Base-by-base conservation (phyloP, 1,140 invertebrate genomes). In the Lutraria rhynchaena region DNA sequence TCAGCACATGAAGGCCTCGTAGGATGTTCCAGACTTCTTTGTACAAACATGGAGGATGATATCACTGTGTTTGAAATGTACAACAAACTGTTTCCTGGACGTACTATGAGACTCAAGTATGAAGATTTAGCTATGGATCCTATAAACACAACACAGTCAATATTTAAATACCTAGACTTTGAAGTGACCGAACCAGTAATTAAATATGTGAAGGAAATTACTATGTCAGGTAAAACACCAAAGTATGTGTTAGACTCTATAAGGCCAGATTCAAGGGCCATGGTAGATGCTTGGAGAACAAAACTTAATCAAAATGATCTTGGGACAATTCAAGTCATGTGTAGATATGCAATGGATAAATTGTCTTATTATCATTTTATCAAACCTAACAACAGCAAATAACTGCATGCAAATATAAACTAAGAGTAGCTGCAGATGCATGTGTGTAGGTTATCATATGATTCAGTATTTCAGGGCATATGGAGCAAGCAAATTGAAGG, bases 21-120 rank as follows among this genome's bases (percentile, higher is more conserved):
- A n/a, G 71, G 71, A 2, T 75, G 71, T 49, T 37, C 71, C 5
- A 60, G 31, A 35, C 19, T 44, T 31, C 17, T 75, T 11, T 75
- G 71, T 75, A 61, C 71, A 2, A 41, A 37, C 61, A 35, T 75
- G 57, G 71, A 60, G 33, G 55, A 75, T 35, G 71, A 75, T 46
- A 24, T 75, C 9, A 49, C 37, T 17, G 22, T 53, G 17, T 44
- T n/a, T 46, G 41, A 22, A 60, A 46, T 60, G 17, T 49, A 41
- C 35, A 27, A 55, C 1, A 44, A 61, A 61, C 13, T 61, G 1
- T 60, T 33, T 49, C 55, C 71, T 29, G 19, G 29, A 7, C 27
- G 55, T 24, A 60, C 58, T 46, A 31, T 49, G 19, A 60, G n/a
- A 60, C 19, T 75, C 13, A 55, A 46, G 11, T 75, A 29, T 33